Conservation (phyloP, 2,888 invertebrate genomes). For the Thereva unica region DNA sequence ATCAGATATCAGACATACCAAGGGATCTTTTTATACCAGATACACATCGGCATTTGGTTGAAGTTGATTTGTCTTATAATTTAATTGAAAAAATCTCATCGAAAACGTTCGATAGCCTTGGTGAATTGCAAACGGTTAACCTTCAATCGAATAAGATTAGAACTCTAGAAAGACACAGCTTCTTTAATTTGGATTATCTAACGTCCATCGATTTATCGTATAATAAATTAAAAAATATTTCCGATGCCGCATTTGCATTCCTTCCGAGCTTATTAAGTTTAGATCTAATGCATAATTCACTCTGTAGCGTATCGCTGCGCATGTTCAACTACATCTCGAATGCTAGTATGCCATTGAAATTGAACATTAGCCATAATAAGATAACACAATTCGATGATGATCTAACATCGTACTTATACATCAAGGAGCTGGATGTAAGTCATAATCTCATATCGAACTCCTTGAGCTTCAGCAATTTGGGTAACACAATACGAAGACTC, state of each 20-base stretch:
- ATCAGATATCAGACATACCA: conserved; percentile 74
- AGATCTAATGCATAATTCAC: conserved; percentile 78
- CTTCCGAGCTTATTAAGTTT: conserved; percentile 76
- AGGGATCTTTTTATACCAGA: conserved; percentile 70
- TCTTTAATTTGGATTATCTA: conserved; percentile 76
- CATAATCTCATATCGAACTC: conserved; percentile 69
- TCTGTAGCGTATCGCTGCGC: conserved; percentile 70
- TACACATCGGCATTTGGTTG: conserved; percentile 72
- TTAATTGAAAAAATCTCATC: conserved; percentile 70
- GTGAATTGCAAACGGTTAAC: conserved; percentile 75
- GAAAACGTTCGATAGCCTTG: conserved; percentile 72
- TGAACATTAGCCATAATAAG: conserved; percentile 77
- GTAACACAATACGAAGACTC: conserved; percentile 68
- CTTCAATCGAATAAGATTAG: conserved; percentile 78
- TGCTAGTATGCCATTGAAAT: conserved; percentile 67
- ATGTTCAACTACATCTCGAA: conserved; percentile 72
- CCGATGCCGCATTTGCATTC: conserved; percentile 73
- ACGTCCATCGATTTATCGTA: conserved; percentile 81
- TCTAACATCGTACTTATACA: conserved; percentile 60
- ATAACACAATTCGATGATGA: conserved; percentile 54
- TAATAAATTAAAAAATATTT: conserved; percentile 76
- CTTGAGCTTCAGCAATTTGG: conserved; percentile 69
- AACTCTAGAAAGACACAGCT: conserved; percentile 71
- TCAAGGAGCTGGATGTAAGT: conserved; percentile 73
- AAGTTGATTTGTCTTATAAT: conserved; percentile 82